Base-by-base conservation (phyloP, 2,888 invertebrate species). In the Spatulosminthurus flaviceps region DNA sequence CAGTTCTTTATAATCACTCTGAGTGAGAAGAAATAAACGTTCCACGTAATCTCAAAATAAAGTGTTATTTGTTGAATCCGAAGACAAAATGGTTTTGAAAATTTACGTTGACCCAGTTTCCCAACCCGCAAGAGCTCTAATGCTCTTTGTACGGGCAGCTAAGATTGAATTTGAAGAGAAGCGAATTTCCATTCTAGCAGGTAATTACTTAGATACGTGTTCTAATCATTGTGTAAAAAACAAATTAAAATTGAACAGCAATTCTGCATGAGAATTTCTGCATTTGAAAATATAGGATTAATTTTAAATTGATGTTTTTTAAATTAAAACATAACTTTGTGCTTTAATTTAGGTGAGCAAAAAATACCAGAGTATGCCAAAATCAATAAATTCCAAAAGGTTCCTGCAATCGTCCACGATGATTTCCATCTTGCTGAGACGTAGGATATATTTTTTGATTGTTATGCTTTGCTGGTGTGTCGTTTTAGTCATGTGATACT, bases 381-480 rank as follows among this genome's bases (percentile, higher is more conserved):
- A 42, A 28, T 79, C 24, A 79, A 79, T 21, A n/a, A 19, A n/a
- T 41, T 79, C 43, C 66, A 43, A 43, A 79, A 79, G 24, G 61
- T 79, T 22, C 78, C 78, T 19, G 78, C 78, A 13, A 79, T 79
- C 29, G 78, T 72, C 16, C 73, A 79, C 42, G 73, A 79, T 28
- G 78, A 66, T 26, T 79, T 79, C 42, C 43, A 60, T 2, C 29
- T 79, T 13, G 64, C 73, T 21, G 78, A 79, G 29, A 61, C 69
- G 77, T 77, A 69, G n/a, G n/a, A n/a, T n/a, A n/a, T n/a, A n/a
- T n/a, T n/a, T n/a, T n/a, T n/a, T n/a, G n/a, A n/a, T n/a, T n/a
- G n/a, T n/a, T n/a, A n/a, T n/a, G n/a, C n/a, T n/a, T n/a, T n/a
- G n/a, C n/a, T n/a, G n/a, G n/a, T n/a, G n/a, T n/a, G n/a, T n/a